phyloP scores from a whole-genome alignment of 2,797 vertebrate species.

The Falco berigora region DNA sequence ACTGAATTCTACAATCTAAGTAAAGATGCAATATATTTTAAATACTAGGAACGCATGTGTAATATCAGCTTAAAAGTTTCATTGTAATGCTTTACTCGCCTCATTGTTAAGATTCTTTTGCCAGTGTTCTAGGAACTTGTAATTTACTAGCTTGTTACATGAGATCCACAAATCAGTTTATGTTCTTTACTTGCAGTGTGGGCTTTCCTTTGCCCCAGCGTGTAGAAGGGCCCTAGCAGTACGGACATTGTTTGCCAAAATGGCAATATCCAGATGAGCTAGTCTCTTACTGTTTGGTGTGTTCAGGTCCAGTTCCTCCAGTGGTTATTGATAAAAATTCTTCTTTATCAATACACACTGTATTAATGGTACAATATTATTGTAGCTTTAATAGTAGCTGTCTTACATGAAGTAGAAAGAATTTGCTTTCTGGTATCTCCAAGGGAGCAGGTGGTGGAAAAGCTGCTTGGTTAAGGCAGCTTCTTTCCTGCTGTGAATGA shows the following conservation, averaged over 20 bases:
- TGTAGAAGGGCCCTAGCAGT: no score
- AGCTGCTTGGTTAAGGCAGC: not conserved
- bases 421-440: not conserved
- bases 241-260: no score
- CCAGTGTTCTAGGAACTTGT: not conserved
- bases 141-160: not conserved
- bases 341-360: no score
- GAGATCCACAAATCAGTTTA: not conserved
- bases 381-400: not conserved
- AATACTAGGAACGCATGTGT: not conserved
- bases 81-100: fast-evolving
- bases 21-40: not conserved
- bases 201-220: no score
- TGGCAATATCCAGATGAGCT: no score
- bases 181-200: no score
- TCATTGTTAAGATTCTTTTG: not conserved
- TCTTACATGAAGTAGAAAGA: not conserved
- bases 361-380: not conserved
- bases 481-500: not conserved
- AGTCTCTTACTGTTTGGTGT: no score
- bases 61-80: not conserved
- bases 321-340: no score
- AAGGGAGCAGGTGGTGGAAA: not conserved
- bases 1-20: not conserved
- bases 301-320: no score